A percentile compares a stretch with the other conserved stretches of the same genome.
phyloP scores from a whole-genome alignment of 64 coral and sea anemone species.

The Catalaphyllia jardinei region DNA sequence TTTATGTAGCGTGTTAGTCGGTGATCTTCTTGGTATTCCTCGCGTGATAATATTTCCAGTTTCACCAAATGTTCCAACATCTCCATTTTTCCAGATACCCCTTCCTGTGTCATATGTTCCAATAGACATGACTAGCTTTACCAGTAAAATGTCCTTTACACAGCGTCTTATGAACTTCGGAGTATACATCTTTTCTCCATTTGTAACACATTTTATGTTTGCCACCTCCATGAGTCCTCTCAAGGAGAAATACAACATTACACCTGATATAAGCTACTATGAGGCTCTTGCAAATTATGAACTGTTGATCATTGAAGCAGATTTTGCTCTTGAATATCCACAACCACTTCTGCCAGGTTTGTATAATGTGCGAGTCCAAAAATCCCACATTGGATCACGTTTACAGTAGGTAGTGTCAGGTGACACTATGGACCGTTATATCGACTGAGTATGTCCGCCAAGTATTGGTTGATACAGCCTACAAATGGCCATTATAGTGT shows the following conservation, averaged over 20 bases:
- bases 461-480: too few relatives aligned
- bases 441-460: too few relatives aligned
- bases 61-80: not conserved
- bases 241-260: slow-evolving; percentile 56
- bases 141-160: slow-evolving; percentile 43
- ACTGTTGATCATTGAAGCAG: slow-evolving; percentile 33
- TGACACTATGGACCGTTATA: too few relatives aligned
- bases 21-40: slow-evolving; percentile 23
- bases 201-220: too few relatives aligned
- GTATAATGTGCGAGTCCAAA: not conserved
- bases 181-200: not conserved
- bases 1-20: not conserved
- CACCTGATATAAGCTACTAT: not conserved
- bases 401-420: too few relatives aligned
- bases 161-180: slow-evolving; percentile 36
- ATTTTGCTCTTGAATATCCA: slow-evolving; percentile 57
- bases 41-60: not conserved
- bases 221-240: not conserved
- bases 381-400: too few relatives aligned
- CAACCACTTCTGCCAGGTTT: slow-evolving; percentile 60
- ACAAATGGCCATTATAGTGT: too few relatives aligned
- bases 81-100: not conserved
- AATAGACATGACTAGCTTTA: not conserved
- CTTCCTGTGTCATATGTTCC: slow-evolving; percentile 45
- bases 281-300: slow-evolving; percentile 14